Conservation (phyloP, 2,888 invertebrate species). For the Hecatera dysodea region DNA sequence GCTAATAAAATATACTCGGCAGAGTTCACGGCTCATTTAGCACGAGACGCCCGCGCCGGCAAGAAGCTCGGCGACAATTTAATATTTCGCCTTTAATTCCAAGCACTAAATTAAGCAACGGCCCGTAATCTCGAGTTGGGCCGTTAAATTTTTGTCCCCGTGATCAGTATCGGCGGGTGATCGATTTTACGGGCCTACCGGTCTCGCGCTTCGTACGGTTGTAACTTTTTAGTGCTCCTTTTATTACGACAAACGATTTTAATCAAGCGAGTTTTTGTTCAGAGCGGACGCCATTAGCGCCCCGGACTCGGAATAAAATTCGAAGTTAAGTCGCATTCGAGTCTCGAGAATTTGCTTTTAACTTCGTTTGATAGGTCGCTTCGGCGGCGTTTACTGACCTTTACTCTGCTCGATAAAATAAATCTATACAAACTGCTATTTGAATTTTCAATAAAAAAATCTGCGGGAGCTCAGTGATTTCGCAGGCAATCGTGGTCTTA, state of each 20-base stretch:
- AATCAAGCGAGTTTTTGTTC: slow-evolving; percentile 90
- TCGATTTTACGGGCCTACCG: slow-evolving; percentile 89
- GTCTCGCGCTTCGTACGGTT: slow-evolving; percentile 85
- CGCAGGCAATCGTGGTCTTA: slow-evolving; percentile 28
- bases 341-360: slow-evolving; percentile 86
- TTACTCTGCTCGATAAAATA: slow-evolving; percentile 72
- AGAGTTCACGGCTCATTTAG: slow-evolving; percentile 84
- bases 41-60: slow-evolving; percentile 72
- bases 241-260: slow-evolving; percentile 91
- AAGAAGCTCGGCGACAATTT: slow-evolving; percentile 77
- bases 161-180: slow-evolving; percentile 86
- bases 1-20: slow-evolving; percentile 83
- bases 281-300: slow-evolving; percentile 86
- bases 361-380: slow-evolving; percentile 85
- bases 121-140: slow-evolving; percentile 78
- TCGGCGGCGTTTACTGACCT: slow-evolving; percentile 71
- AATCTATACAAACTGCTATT: slow-evolving; percentile 70
- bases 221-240: slow-evolving; percentile 90
- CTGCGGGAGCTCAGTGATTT: slow-evolving; percentile 37
- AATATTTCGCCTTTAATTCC: slow-evolving; percentile 81
- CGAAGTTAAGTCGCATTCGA: slow-evolving; percentile 84
- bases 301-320: slow-evolving; percentile 85
- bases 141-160: slow-evolving; percentile 87
- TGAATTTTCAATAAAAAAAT: slow-evolving; percentile 70
- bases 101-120: slow-evolving; percentile 81